Conservation (phyloP, 2,113 vertebrate species). For the Dicaeum eximium region DNA sequence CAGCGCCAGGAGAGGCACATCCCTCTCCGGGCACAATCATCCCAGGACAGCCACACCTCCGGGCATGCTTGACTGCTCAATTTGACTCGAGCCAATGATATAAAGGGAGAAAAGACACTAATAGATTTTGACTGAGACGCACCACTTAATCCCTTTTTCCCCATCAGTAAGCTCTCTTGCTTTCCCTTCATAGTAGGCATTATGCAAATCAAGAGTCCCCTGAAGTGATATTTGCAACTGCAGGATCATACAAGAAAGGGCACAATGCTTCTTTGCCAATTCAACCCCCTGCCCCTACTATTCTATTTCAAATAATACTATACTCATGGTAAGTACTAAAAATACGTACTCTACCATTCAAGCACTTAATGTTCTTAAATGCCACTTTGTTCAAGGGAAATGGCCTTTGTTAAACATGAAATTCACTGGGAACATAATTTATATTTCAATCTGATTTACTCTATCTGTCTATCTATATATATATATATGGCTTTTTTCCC, state of each 20-base stretch:
- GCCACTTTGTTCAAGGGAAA: constrained; percentile 31
- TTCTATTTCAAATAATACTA: constrained; percentile 45
- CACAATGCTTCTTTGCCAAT: constrained; percentile 29
- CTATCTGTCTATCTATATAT: background rate
- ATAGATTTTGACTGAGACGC: constrained; percentile 47
- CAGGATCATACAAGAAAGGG: constrained; percentile 47
- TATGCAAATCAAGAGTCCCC: constrained; percentile 60
- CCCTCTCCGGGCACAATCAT: background rate
- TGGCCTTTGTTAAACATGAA: constrained; percentile 40
- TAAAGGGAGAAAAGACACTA: constrained; percentile 46
- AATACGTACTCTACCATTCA: constrained; percentile 43
- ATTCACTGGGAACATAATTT: constrained; percentile 3
- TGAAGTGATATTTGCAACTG: constrained; percentile 61
- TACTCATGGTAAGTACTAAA: constrained; percentile 40
- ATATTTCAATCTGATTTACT: constrained; percentile 27
- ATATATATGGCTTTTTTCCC: background rate
- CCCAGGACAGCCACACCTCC: constrained; percentile 28
- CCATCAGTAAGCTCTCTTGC: constrained; percentile 47
- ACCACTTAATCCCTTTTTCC: constrained; percentile 61
- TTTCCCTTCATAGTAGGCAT: constrained; percentile 47
- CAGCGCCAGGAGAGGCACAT: background rate
- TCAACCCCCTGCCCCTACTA: constrained; percentile 24
- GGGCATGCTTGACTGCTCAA: constrained; percentile 54
- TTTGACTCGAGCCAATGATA: constrained; percentile 29
- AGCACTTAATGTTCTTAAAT: constrained; percentile 56